Evolutionary conservation across 2,797 vertebrate species (phyloP).

Genomic region (Cyclura pinguis): DNA sequence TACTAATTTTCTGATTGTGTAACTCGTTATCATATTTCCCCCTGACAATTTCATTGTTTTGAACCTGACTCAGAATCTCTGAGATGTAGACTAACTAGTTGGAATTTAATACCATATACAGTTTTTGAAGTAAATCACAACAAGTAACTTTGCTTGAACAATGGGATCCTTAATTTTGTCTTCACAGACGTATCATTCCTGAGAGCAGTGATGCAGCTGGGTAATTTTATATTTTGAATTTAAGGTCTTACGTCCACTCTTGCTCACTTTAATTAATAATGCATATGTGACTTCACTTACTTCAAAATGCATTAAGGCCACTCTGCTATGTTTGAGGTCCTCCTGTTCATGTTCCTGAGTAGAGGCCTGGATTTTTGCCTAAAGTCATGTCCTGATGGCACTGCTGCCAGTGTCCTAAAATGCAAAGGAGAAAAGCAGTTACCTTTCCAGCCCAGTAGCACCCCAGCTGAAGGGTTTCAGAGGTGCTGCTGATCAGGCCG

Average conservation of each 20-base stretch:
- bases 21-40: slow-evolving; percentile 21
- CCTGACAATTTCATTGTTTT: slow-evolving; percentile 30
- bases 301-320: background rate
- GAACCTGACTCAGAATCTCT: slow-evolving; percentile 34
- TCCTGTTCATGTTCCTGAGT: background rate
- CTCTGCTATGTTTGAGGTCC: background rate
- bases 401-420: background rate
- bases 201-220: background rate
- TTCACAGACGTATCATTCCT: slow-evolving; percentile 48
- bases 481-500: no score
- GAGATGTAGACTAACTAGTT: slow-evolving; percentile 54
- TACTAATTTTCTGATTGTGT: slow-evolving; percentile 22
- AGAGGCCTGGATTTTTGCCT: background rate
- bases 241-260: background rate
- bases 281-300: background rate
- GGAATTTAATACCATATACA: slow-evolving; percentile 56
- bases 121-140: slow-evolving; percentile 57
- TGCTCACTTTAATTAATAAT: background rate
- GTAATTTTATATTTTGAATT: background rate
- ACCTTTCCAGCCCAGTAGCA: no score
- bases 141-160: slow-evolving; percentile 56
- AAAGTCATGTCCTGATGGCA: background rate
- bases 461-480: background rate
- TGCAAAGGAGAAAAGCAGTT: background rate
- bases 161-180: slow-evolving; percentile 35